Base-by-base conservation (phyloP, 2,888 invertebrate genomes). In the Uropetala carovei region DNA sequence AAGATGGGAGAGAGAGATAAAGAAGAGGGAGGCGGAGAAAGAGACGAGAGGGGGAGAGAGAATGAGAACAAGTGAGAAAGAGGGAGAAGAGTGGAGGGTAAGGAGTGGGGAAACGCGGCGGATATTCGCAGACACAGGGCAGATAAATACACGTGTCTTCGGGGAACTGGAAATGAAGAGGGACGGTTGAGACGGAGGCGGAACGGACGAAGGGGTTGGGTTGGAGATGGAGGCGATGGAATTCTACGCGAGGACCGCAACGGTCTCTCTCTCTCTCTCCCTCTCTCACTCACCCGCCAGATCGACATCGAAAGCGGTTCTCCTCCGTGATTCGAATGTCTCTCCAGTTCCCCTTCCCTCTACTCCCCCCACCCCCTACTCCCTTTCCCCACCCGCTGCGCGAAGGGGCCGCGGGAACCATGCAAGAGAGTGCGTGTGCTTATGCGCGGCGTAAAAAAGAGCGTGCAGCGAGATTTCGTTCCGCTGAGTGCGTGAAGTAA, bases 271-370 rank as follows among this genome's bases (percentile, higher is more conserved):
- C 75, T 4, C 68, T 68, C 68, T 11, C 14, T 64, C 18, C 9
- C 16, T 64, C 22, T n/a, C 68, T n/a, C 68, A 22, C n/a, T 68
- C 68, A 22, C 11, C 22, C 68, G 10, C 13, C 68, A n/a, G 68
- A 68, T 68, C 22, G 75, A 75, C 68, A n/a, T 68, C 43, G 43
- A 43, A 43, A 43, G 68, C 75, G 64, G 64, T 14, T 64, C 64
- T 64, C 64, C 64, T 75, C 75, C 75, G 75, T 75, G 75, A 22
- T 27, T 27, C 75, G 75, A 75, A 75, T 75, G 75, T 27, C 75
- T 13, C 27, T 75, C 75, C 75, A 43, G 43, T 5, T 43, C 43
- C 5, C 43, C 43, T 43, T 43, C 43, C 3, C 43, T 43, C 43
- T 43, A 1, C 5, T 5, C 5, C 43, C 5, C 43, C 5, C 43